Conservation (phyloP, 2,113 vertebrate genomes). For the Megaptera novaeangliae region DNA sequence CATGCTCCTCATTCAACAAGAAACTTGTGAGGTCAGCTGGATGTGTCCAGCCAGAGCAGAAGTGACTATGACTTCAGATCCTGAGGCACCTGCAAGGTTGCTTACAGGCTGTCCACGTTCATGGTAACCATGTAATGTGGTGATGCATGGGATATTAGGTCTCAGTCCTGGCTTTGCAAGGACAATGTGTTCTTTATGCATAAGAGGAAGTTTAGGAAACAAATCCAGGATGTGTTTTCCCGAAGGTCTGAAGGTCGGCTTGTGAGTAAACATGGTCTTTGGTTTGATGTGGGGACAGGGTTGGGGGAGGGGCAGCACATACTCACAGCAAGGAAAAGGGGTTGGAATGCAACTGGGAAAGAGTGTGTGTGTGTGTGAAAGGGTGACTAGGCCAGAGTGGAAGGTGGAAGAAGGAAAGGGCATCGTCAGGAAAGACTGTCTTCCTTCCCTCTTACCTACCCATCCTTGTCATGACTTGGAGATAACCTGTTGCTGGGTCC, state of each 20-base stretch:
- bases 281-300: not conserved
- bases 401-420: not conserved
- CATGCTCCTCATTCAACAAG: not conserved
- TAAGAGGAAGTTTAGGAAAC: constrained; percentile 62
- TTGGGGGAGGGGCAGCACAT: not conserved
- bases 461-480: not conserved
- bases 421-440: not conserved
- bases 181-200: constrained; percentile 52
- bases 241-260: not conserved
- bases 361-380: not conserved
- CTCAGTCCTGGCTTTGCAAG: constrained; percentile 12
- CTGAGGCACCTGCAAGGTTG: not conserved
- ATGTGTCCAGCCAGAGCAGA: not conserved
- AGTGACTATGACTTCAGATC: not conserved
- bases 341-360: not conserved
- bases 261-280: constrained; percentile 33
- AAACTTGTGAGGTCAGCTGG: not conserved
- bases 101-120: not conserved
- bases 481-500: not conserved
- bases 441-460: not conserved
- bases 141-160: not conserved
- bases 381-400: not conserved
- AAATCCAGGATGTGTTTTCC: constrained; percentile 50
- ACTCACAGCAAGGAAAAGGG: not conserved
- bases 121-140: not conserved